Evolutionary conservation across 1,140 invertebrate species (phyloP).

Genomic region (Lepeophtheirus salmonis): DNA sequence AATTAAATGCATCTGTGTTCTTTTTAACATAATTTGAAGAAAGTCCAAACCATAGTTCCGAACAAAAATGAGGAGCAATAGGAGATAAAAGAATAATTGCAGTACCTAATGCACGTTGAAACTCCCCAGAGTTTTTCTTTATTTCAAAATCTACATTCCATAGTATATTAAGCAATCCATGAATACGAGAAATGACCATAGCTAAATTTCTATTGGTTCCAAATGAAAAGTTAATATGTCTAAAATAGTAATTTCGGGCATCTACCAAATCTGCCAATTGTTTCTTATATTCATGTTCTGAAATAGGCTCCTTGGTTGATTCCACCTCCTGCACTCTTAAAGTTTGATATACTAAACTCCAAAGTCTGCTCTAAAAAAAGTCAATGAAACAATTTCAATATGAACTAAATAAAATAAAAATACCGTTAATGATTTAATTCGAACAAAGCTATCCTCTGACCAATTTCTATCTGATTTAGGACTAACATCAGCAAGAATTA

Average conservation of each 20-base stretch:
- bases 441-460: constrained; percentile 46
- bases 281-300: background rate
- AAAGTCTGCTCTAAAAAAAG: background rate
- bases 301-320: background rate
- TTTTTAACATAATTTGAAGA: constrained; percentile 14
- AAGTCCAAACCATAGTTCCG: constrained; percentile 68
- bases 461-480: constrained; percentile 67
- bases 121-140: constrained; percentile 46
- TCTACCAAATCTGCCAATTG: background rate
- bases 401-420: background rate
- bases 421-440: background rate
- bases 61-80: constrained; percentile 68
- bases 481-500: constrained; percentile 63
- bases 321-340: background rate
- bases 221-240: background rate
- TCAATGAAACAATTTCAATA: background rate
- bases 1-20: constrained; percentile 3
- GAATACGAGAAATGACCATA: background rate
- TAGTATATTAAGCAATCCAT: background rate
- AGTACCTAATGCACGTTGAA: constrained; percentile 49
- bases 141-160: constrained; percentile 35
- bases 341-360: background rate
- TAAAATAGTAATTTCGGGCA: background rate
- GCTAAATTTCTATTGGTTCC: background rate
- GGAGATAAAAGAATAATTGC: constrained; percentile 68